Percentiles rank a stretch among this genome's conserved stretches.
phyloP scores from a whole-genome alignment of 2,113 vertebrate genomes.

The Rutilus rutilus region DNA sequence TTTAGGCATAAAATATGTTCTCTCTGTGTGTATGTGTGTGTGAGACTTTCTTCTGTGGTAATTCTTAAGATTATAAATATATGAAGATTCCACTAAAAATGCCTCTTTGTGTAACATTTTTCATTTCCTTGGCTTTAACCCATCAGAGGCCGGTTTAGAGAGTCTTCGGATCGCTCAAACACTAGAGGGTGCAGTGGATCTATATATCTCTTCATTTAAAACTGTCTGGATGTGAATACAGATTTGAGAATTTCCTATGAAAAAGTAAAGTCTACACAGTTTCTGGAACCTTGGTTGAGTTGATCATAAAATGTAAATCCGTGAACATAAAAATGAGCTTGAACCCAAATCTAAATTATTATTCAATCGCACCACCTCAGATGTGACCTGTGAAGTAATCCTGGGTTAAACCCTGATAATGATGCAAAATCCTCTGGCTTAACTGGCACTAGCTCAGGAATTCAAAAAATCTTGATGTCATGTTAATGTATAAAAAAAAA shows the following conservation, averaged over 20 bases:
- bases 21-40: constrained; percentile 23
- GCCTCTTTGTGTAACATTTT: background rate
- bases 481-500: background rate
- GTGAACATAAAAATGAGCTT: background rate
- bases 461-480: background rate
- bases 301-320: background rate
- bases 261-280: background rate
- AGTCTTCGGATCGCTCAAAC: background rate
- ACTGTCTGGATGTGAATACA: background rate
- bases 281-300: background rate
- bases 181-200: constrained; percentile 34
- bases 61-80: constrained; percentile 1
- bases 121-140: background rate
- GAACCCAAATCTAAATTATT: background rate
- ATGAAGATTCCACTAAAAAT: background rate
- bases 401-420: background rate
- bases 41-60: background rate
- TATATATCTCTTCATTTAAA: background rate
- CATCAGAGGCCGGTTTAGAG: background rate
- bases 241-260: background rate
- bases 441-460: background rate
- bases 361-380: background rate
- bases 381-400: background rate
- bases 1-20: background rate
- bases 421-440: background rate